Conservation (phyloP, 2,888 invertebrate species). For the Synergus gifuensis region DNA sequence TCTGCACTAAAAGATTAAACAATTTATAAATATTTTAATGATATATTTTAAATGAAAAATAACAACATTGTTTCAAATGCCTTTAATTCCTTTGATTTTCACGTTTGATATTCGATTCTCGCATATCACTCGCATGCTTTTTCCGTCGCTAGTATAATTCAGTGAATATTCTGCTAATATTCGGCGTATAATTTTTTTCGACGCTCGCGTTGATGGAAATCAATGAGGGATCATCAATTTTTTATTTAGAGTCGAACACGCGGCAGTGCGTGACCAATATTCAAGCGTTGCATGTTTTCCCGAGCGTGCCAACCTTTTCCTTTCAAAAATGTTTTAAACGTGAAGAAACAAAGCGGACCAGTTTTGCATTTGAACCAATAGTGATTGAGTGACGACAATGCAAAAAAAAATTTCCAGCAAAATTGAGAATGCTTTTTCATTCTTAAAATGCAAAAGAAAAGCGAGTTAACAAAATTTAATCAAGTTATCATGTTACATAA, state of each 20-base stretch:
- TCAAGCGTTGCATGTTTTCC: slow-evolving; percentile 1
- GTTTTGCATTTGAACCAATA: slow-evolving; percentile 55
- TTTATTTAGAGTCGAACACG: neutral
- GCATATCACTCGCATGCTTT: neutral
- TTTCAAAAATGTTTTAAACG: slow-evolving; percentile 33
- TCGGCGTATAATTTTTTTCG: neutral
- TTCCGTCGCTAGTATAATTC: neutral
- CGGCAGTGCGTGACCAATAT: slow-evolving; percentile 31
- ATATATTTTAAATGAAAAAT: neutral
- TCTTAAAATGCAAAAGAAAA: neutral
- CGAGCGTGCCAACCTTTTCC: slow-evolving; percentile 14
- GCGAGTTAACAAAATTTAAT: no score
- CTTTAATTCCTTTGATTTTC: neutral
- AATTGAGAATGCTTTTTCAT: neutral
- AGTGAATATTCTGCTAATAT: neutral
- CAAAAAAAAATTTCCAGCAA: neutral
- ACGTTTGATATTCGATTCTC: neutral
- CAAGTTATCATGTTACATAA: neutral
- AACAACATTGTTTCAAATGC: neutral
- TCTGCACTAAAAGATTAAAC: neutral
- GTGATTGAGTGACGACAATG: slow-evolving; percentile 50
- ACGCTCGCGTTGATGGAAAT: neutral
- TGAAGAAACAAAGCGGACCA: neutral
- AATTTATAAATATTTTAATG: neutral
- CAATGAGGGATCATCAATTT: slow-evolving; percentile 32